These are phyloP conservation scores for Dendroctonus ponderosae DNA, from an alignment of 1,140 invertebrate species.

Conservation along the genomic window DNA sequence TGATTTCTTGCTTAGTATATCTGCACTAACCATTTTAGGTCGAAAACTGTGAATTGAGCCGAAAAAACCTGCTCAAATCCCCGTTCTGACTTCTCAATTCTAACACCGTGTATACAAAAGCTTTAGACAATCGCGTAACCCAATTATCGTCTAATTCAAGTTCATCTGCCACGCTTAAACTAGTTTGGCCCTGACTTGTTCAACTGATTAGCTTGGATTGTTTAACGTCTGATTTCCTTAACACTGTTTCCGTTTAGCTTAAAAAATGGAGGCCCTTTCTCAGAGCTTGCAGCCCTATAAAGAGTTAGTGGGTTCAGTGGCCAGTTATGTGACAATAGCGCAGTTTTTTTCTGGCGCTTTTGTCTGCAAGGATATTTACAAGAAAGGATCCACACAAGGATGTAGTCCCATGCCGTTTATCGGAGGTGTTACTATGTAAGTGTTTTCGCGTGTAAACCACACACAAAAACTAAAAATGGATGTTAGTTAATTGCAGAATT, in stretches of 20 bases:
- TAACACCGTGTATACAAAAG: too few relatives aligned
- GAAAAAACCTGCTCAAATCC: too few relatives aligned
- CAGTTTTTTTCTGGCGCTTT: constrained; percentile 66
- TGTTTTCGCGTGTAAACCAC: constrained; percentile 33
- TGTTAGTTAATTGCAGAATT: constrained; percentile 4
- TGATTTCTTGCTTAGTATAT: too few relatives aligned
- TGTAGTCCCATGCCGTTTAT: constrained; percentile 65
- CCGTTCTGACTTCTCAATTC: too few relatives aligned
- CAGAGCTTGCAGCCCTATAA: constrained; percentile 56
- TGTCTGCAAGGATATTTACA: constrained; percentile 68
- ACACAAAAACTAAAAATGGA: too few relatives aligned
- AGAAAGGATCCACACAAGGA: constrained; percentile 62
- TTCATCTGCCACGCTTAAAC: too few relatives aligned
- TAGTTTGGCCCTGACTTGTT: not conserved
- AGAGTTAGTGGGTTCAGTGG: constrained; percentile 55
- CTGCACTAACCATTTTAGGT: too few relatives aligned
- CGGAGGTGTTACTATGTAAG: constrained; percentile 73
- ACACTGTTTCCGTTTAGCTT: not conserved
- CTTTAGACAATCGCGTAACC: too few relatives aligned
- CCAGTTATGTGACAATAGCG: constrained; percentile 60
- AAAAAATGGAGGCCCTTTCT: constrained; percentile 52
- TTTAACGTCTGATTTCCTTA: constrained; percentile 3
- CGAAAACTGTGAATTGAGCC: too few relatives aligned
- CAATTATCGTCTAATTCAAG: too few relatives aligned
- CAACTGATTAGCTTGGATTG: not conserved